Base-by-base conservation (phyloP, 2,797 vertebrate genomes). In the Acipenser ruthenus region DNA sequence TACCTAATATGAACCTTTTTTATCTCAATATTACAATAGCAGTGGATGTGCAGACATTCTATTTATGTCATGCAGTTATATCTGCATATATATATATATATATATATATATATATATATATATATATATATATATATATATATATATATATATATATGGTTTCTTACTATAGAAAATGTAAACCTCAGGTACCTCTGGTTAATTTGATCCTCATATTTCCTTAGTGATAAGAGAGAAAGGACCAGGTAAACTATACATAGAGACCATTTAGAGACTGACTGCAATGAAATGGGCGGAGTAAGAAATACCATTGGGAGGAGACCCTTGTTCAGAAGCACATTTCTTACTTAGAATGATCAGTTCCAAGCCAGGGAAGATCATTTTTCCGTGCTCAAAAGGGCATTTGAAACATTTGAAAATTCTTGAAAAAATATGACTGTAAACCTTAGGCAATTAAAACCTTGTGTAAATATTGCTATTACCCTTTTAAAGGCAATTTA, bases 21-120 rank as follows among this genome's bases (percentile, higher is more conserved):
- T 50, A 66, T 49, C 10, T 60, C 49, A 52, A 65, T 80, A 74
- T 76, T 70, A 72, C 64, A 56, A 18, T 63, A 65, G 69, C 63
- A 50, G 60, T 18, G 74, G 64, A 72, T 53, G 1, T 73, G 12
- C 52, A 66, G 67, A 49, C 69, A 70, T 71, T 76, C 3, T 55
- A 6, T 55, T 55, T 78, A 68, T 49, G 71, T 69, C 48, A 67
- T 78, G 64, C 74, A 69, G 73, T 73, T 50, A 55, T 55, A 63
- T 47, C 66, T 53, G 60, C 18, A 61, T 23, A 1, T 23, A 23
- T 23, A 23, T 23, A 1, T 23, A 23, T 23, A 23, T 23, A 23
- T 23, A 23, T 23, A 23, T 23, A 23, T 23, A 1, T 23, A 23
- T 23, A 23, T 23, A 23, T 23, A 23, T 23, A 23, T 23, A 23